Percentiles rank a stretch among this genome's conserved stretches.
Conservation (phyloP, 2,113 vertebrate genomes). For the Drymodes brunneopygia region DNA sequence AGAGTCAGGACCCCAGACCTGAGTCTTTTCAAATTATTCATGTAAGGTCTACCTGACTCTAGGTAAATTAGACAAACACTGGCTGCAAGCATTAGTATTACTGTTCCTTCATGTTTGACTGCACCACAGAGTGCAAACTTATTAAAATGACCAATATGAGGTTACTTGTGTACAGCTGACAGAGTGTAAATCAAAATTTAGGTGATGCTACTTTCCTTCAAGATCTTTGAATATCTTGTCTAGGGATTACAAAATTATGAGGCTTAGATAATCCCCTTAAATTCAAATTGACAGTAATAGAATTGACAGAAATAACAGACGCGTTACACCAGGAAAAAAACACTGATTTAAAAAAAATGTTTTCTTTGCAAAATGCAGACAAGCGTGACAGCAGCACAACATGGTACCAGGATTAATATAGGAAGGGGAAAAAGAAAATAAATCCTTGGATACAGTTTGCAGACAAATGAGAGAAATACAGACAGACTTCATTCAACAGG, state of each 20-base stretch:
- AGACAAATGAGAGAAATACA: slow-evolving; percentile 6
- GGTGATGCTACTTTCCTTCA: not conserved
- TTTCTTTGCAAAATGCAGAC: not conserved
- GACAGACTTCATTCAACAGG: not conserved
- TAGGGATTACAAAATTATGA: not conserved
- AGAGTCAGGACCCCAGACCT: not conserved
- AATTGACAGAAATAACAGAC: not conserved
- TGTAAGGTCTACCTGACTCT: not conserved
- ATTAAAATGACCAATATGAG: not conserved
- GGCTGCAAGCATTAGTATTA: not conserved
- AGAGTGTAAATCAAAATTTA: not conserved
- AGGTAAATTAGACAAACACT: not conserved
- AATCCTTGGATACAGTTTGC: not conserved
- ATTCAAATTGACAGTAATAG: not conserved
- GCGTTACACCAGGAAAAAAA: not conserved
- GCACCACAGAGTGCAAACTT: not conserved
- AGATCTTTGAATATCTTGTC: not conserved
- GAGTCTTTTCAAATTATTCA: not conserved
- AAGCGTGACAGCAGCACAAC: slow-evolving; percentile 13
- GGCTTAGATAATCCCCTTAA: slow-evolving; percentile 17
- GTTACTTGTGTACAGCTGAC: not conserved
- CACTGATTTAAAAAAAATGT: not conserved
- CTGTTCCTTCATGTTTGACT: not conserved
- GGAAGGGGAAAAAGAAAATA: not conserved
- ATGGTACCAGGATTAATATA: slow-evolving; percentile 2